phyloP scores from a whole-genome alignment of 2,797 vertebrate genomes.

The Cryptoblepharus egeriae region DNA sequence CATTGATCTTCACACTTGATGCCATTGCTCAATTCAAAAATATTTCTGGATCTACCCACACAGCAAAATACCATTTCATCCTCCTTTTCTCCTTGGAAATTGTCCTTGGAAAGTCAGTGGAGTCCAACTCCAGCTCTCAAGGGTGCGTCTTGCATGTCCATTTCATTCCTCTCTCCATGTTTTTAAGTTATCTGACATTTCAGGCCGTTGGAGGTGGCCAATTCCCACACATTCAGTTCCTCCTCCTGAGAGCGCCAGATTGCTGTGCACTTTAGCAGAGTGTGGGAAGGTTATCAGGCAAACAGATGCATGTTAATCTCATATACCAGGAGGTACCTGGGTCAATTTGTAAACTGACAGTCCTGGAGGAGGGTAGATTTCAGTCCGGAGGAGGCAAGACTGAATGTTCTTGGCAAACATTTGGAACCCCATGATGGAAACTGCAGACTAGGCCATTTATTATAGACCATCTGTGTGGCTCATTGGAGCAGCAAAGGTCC shows the following conservation, averaged over 20 bases:
- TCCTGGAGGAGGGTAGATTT: slow-evolving; percentile 16
- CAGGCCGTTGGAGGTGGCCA: not conserved
- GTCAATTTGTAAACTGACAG: slow-evolving; percentile 35
- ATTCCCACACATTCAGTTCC: slow-evolving; percentile 2
- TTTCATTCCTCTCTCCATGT: not conserved
- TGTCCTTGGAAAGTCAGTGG: slow-evolving; percentile 8
- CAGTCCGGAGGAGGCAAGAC: slow-evolving; percentile 16
- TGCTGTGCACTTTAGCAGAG: not conserved
- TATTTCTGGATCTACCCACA: not conserved
- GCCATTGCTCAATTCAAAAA: not conserved
- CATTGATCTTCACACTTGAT: not conserved
- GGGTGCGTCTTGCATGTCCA: not conserved
- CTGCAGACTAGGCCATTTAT: slow-evolving; percentile 16
- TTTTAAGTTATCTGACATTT: slow-evolving; percentile 17
- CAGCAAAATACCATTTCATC: not conserved
- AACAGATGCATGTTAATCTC: slow-evolving; percentile 30
- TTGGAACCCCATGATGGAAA: slow-evolving; percentile 26
- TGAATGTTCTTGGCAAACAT: slow-evolving; percentile 35
- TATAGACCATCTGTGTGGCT: slow-evolving; percentile 32
- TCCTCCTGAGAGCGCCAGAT: not conserved
- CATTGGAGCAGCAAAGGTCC: not conserved
- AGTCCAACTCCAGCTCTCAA: not conserved
- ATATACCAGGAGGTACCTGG: slow-evolving; percentile 39
- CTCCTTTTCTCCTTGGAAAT: not conserved
- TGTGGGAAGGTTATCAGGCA: slow-evolving; percentile 28